These are phyloP conservation scores for Xenopus borealis DNA, from an alignment of 2,113 vertebrate genomes.

Conservation along the genomic window DNA sequence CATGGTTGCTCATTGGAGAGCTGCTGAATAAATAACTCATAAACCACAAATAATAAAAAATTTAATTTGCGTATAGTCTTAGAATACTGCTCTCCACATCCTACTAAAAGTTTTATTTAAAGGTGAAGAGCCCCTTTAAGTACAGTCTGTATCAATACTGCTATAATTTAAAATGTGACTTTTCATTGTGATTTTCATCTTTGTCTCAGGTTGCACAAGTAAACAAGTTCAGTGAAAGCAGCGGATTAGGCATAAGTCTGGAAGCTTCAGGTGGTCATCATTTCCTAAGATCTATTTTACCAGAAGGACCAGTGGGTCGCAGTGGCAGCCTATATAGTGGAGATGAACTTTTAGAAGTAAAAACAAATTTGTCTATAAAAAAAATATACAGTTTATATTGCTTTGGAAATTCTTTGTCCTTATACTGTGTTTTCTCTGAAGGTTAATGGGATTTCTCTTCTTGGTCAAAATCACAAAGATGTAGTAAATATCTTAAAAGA, in stretches of 20 bases:
- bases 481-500: slow-evolving; percentile 92
- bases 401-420: background rate
- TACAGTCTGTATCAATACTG: no score
- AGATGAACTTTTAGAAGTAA: slow-evolving; percentile 92
- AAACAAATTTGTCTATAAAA: slow-evolving; percentile 19
- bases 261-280: slow-evolving; percentile 87
- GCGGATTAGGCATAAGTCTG: slow-evolving; percentile 90
- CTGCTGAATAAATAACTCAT: no score
- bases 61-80: no score
- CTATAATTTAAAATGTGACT: no score
- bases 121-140: no score
- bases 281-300: slow-evolving; percentile 90
- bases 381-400: background rate
- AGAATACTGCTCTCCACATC: no score
- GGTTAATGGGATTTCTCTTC: slow-evolving; percentile 89
- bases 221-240: slow-evolving; percentile 89
- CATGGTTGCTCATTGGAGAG: no score
- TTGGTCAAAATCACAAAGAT: slow-evolving; percentile 89
- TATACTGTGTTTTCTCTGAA: slow-evolving; percentile 49
- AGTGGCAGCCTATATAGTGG: slow-evolving; percentile 86
- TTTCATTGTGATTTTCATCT: background rate
- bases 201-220: slow-evolving; percentile 81
- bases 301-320: slow-evolving; percentile 90
- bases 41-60: no score
- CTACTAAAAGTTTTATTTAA: no score